Percentiles rank a stretch among this genome's conserved stretches.
These are phyloP conservation scores for Perdita meconis DNA, from an alignment of 2,888 invertebrate genomes.

Conservation along the genomic window DNA sequence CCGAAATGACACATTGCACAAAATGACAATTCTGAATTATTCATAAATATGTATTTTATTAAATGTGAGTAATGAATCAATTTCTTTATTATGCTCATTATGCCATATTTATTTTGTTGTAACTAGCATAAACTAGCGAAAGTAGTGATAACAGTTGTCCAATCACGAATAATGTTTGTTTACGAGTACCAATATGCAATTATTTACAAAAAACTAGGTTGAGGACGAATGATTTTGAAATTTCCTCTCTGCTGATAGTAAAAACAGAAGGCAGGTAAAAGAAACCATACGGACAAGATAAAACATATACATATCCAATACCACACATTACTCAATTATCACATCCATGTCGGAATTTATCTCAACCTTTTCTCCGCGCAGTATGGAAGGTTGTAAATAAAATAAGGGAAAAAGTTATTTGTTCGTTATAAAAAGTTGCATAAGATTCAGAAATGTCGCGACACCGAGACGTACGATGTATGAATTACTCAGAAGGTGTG, in stretches of 20 bases:
- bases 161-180: background rate
- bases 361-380: background rate
- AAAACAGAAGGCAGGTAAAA: background rate
- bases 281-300: background rate
- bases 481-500: slow-evolving; percentile 92
- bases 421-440: slow-evolving; percentile 3
- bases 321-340: too few relatives aligned
- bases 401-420: background rate
- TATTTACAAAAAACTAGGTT: too few relatives aligned
- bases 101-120: too few relatives aligned
- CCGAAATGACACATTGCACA: too few relatives aligned
- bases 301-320: too few relatives aligned
- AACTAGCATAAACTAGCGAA: too few relatives aligned
- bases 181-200: background rate
- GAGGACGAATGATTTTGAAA: too few relatives aligned
- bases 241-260: too few relatives aligned
- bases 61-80: too few relatives aligned
- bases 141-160: slow-evolving; percentile 1
- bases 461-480: slow-evolving; percentile 93
- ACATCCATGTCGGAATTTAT: slow-evolving; percentile 1
- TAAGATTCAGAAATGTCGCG: slow-evolving; percentile 89
- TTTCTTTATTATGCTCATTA: too few relatives aligned
- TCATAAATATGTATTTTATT: too few relatives aligned
- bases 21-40: too few relatives aligned
- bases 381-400: slow-evolving; percentile 47